These are phyloP conservation scores for Troides helena DNA, from an alignment of 2,888 invertebrate species.

Conservation along the genomic window DNA sequence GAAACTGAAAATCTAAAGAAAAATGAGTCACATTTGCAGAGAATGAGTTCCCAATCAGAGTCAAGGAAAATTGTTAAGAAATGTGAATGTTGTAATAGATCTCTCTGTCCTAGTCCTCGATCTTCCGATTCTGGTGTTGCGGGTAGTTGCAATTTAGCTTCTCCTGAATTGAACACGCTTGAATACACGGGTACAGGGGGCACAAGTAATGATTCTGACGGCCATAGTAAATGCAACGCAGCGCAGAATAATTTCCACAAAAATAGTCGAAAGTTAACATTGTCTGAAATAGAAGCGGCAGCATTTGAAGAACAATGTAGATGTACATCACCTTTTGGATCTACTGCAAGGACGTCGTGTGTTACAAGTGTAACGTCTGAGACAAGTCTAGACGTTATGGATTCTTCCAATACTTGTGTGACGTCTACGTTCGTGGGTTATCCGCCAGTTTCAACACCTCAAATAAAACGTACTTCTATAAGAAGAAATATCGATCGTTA, in stretches of 20 bases:
- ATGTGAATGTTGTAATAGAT: slow-evolving; percentile 82
- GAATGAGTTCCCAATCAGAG: slow-evolving; percentile 74
- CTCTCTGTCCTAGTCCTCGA: slow-evolving; percentile 84
- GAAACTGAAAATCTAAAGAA: slow-evolving; percentile 62
- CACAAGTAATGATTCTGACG: slow-evolving; percentile 62
- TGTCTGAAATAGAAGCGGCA: slow-evolving; percentile 80
- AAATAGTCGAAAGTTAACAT: slow-evolving; percentile 65
- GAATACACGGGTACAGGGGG: slow-evolving; percentile 53
- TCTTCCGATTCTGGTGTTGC: slow-evolving; percentile 93
- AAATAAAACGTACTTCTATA: slow-evolving; percentile 76
- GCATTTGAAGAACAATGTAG: slow-evolving; percentile 85
- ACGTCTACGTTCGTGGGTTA: slow-evolving; percentile 72
- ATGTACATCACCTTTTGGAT: slow-evolving; percentile 86
- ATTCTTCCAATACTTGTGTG: slow-evolving; percentile 75
- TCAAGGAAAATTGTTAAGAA: slow-evolving; percentile 56
- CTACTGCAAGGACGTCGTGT: slow-evolving; percentile 85
- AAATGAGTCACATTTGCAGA: slow-evolving; percentile 54
- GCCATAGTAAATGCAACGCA: slow-evolving; percentile 59
- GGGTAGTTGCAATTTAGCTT: slow-evolving; percentile 88
- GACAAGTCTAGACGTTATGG: slow-evolving; percentile 77
- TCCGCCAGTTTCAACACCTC: slow-evolving; percentile 68
- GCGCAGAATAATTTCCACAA: slow-evolving; percentile 56
- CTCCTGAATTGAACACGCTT: slow-evolving; percentile 82
- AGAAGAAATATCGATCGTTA: slow-evolving; percentile 67
- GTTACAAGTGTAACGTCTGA: slow-evolving; percentile 80